Evolutionary conservation across 2,797 vertebrate genomes (phyloP).

Genomic region (Aphelocoma californica): DNA sequence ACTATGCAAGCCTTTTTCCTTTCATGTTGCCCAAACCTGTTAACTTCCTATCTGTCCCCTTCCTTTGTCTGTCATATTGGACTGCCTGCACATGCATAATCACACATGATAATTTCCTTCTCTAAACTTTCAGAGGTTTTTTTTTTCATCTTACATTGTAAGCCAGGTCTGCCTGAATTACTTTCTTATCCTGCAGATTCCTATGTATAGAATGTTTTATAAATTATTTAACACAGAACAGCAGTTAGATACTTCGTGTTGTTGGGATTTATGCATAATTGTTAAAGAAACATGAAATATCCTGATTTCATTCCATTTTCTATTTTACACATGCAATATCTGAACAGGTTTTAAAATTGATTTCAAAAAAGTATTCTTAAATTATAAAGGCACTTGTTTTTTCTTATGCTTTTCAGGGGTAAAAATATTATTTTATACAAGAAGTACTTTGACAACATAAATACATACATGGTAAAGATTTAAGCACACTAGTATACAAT

Average conservation of each 20-base stretch:
- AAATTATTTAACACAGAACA: not conserved
- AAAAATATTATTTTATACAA: not conserved
- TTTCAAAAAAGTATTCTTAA: not conserved
- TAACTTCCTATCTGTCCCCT: not conserved
- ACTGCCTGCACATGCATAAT: not conserved
- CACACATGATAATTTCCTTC: not conserved
- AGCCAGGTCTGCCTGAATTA: not conserved
- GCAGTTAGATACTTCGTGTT: not conserved
- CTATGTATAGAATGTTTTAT: not conserved
- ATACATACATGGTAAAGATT: not conserved
- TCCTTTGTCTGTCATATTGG: not conserved
- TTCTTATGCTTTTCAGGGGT: not conserved
- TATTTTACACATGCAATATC: not conserved
- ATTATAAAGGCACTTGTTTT: not conserved
- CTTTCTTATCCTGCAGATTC: not conserved
- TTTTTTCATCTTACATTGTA: not conserved
- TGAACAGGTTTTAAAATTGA: not conserved
- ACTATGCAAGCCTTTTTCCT: not conserved
- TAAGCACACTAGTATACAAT: not conserved
- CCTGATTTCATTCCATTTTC: not conserved
- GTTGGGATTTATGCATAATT: not conserved
- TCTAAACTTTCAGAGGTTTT: not conserved
- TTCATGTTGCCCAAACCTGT: not conserved
- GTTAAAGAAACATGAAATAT: not conserved
- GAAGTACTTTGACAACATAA: not conserved